Conservation (phyloP, 2,113 vertebrate genomes). For the Nestor notabilis region DNA sequence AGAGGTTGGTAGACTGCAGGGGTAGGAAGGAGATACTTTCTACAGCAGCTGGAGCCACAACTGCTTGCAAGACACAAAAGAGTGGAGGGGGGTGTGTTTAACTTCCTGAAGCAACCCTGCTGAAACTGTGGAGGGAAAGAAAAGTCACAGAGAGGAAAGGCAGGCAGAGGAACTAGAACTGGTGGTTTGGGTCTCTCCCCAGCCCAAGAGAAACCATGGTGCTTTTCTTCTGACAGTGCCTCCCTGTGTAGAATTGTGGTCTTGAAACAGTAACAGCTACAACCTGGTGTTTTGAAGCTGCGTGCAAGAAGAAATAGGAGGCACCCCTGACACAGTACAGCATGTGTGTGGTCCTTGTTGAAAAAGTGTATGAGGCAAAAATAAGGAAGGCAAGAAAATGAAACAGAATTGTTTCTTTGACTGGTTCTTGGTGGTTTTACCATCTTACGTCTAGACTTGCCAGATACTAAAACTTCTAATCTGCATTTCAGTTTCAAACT, state of each 20-base stretch:
- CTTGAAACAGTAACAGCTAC: neutral
- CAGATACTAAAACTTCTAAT: neutral
- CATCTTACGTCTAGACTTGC: neutral
- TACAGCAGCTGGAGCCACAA: neutral
- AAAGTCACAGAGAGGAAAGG: neutral
- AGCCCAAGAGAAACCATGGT: neutral
- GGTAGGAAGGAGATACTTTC: neutral
- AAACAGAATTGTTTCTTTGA: neutral
- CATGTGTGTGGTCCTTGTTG: neutral
- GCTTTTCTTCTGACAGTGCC: neutral
- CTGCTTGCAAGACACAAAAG: neutral
- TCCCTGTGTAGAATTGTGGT: neutral
- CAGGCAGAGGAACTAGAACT: slow-evolving; percentile 4
- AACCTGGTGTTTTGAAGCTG: neutral
- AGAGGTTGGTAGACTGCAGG: neutral
- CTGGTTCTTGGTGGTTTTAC: neutral
- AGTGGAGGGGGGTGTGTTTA: neutral
- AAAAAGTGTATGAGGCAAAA: neutral
- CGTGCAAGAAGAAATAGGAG: neutral
- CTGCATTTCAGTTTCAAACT: neutral
- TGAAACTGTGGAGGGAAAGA: neutral
- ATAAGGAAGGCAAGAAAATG: neutral
- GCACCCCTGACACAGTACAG: neutral
- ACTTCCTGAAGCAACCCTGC: neutral
- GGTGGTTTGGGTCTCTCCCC: neutral